phyloP scores from a whole-genome alignment of 2,888 invertebrate species.

The Acanthosoma haemorrhoidale region DNA sequence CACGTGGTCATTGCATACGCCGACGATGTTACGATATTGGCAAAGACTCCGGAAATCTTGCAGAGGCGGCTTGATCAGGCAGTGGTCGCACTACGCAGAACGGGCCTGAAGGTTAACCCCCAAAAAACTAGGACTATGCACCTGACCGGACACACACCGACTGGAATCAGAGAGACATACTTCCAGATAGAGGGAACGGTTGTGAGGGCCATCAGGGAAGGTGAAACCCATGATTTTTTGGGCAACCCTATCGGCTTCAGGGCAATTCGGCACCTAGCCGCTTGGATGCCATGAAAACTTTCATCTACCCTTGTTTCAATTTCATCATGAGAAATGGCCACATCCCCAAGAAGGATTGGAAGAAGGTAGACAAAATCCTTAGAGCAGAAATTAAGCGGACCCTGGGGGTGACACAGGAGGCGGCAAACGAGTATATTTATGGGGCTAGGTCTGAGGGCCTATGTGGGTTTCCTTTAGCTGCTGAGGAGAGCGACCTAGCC shows the following conservation, averaged over 20 bases:
- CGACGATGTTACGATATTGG: no score
- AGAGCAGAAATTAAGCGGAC: constrained; percentile 19
- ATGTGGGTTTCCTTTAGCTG: background rate
- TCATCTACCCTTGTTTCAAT: background rate
- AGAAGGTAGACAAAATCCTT: background rate
- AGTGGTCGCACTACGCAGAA: background rate
- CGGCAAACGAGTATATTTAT: no score
- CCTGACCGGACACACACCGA: background rate
- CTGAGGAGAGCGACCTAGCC: no score
- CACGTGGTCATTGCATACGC: no score
- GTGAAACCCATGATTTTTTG: background rate
- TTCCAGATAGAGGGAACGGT: background rate
- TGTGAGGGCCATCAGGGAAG: no score
- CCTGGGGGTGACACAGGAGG: constrained; percentile 1
- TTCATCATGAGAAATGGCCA: constrained; percentile 10
- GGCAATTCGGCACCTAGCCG: background rate
- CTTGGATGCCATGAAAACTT: background rate
- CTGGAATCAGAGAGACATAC: background rate
- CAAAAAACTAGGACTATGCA: constrained; percentile 5
- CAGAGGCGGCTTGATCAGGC: background rate
- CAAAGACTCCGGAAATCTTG: background rate
- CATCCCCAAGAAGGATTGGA: constrained; percentile 6
- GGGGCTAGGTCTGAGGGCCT: constrained; percentile 15
- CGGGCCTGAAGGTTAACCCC: constrained; percentile 4
- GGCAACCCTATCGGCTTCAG: constrained; percentile 26